These are phyloP conservation scores for Perithous albicinctus DNA, from an alignment of 2,888 invertebrate species.

Conservation along the genomic window DNA sequence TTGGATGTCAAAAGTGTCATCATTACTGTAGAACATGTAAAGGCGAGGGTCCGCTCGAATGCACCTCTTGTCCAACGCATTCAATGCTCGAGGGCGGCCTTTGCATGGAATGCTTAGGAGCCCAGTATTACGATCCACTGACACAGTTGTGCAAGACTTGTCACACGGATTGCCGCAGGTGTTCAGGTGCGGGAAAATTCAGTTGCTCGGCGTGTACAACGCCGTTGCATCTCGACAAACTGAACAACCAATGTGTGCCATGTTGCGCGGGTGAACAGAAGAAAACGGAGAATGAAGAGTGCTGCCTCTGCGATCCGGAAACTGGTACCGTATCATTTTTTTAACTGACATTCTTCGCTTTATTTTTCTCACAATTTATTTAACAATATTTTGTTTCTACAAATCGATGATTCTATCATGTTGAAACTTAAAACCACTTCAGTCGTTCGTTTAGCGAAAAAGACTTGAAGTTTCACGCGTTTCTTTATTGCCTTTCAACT, in stretches of 20 bases:
- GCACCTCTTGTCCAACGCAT: conserved; percentile 90
- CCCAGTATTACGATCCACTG: conserved; percentile 90
- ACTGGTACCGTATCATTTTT: conserved; percentile 85
- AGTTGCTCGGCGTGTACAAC: conserved; percentile 89
- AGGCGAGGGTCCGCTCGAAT: conserved; percentile 91
- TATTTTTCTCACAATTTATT: neutral
- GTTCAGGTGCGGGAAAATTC: conserved; percentile 89
- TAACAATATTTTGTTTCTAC: too few species aligned
- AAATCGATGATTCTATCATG: too few species aligned
- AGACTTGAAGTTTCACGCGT: too few species aligned
- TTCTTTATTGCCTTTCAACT: neutral
- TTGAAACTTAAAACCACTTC: too few species aligned
- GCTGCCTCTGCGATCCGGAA: conserved; percentile 90
- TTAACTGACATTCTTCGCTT: neutral
- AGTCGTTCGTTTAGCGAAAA: too few species aligned
- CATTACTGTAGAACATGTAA: conserved; percentile 95
- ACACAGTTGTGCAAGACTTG: conserved; percentile 90
- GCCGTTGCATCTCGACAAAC: conserved; percentile 89
- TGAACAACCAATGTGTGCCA: conserved; percentile 91
- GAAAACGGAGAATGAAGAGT: conserved; percentile 85
- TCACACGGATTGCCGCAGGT: conserved; percentile 88
- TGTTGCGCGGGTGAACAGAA: conserved; percentile 88
- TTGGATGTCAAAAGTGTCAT: conserved; percentile 95
- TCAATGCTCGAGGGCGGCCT: conserved; percentile 91
- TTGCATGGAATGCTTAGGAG: conserved; percentile 91